Conservation (phyloP, 1,140 invertebrate genomes). For the Meteorus sp. region DNA sequence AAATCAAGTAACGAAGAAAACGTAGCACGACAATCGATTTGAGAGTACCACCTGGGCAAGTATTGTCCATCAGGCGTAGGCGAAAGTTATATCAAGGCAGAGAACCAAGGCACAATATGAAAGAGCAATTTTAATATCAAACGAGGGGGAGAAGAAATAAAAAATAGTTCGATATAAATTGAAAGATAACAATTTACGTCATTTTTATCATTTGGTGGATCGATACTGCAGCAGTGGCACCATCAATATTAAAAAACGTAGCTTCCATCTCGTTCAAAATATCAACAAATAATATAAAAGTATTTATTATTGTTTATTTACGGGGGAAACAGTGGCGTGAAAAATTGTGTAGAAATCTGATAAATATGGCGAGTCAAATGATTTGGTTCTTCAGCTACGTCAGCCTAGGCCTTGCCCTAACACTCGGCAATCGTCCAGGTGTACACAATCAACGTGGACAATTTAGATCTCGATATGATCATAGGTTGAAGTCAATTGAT, state of each 20-base stretch:
- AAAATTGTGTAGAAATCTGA: not conserved
- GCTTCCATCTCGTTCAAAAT: no score
- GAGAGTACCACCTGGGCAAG: not conserved
- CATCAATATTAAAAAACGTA: no score
- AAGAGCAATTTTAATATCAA: no score
- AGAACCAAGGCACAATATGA: no score
- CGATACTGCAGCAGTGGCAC: not conserved
- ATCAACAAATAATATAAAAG: not conserved
- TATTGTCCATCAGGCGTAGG: no score
- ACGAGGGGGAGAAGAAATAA: no score
- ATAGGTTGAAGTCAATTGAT: not conserved
- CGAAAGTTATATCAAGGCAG: no score
- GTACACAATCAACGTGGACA: slow-evolving; percentile 20
- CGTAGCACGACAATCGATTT: not conserved
- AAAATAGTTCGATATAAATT: no score
- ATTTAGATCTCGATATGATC: slow-evolving; percentile 11
- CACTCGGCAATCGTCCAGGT: slow-evolving; percentile 28
- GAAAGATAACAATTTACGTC: not conserved
- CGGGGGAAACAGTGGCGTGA: not conserved
- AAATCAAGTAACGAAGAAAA: not conserved
- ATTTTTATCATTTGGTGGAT: not conserved
- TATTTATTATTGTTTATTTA: no score
- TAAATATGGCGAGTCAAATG: slow-evolving; percentile 30
- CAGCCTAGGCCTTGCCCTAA: slow-evolving; percentile 30
- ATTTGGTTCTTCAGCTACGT: slow-evolving; percentile 31